Percentiles rank a stretch among this genome's conserved stretches.
These are phyloP conservation scores for Temnothorax ravouxi DNA, from an alignment of 2,888 invertebrate species.

Conservation along the genomic window DNA sequence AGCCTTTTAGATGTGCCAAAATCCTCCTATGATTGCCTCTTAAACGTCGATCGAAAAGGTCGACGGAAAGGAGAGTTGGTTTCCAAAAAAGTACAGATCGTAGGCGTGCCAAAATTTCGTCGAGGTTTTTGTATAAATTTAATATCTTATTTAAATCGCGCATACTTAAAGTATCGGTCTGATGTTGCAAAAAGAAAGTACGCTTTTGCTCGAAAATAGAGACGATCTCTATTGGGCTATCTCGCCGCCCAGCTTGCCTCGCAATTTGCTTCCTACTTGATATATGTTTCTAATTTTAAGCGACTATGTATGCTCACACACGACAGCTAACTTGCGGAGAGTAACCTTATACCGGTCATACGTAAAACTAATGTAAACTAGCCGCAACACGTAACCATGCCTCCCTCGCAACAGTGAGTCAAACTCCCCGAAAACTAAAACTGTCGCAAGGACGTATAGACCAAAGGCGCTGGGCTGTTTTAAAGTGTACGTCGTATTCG, in stretches of 20 bases:
- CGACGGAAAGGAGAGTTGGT: neutral
- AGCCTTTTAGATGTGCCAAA: constrained; percentile 41
- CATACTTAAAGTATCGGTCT: neutral
- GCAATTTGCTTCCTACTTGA: constrained; percentile 45
- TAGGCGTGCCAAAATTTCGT: neutral
- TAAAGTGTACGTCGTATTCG: constrained; percentile 42
- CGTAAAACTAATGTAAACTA: constrained; percentile 30
- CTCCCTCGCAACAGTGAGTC: constrained; percentile 46
- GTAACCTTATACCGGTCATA: constrained; percentile 28
- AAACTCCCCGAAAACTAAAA: constrained; percentile 54
- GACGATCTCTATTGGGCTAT: neutral
- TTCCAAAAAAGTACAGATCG: neutral
- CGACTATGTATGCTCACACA: neutral
- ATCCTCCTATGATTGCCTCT: constrained; percentile 32
- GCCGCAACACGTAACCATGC: constrained; percentile 40
- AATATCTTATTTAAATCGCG: neutral
- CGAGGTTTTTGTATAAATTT: neutral
- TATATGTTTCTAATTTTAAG: constrained; percentile 45
- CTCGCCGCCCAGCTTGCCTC: neutral
- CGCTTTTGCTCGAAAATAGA: constrained; percentile 20
- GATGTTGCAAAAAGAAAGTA: neutral
- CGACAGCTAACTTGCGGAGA: constrained; percentile 1
- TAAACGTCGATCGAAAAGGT: neutral
- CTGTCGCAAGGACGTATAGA: constrained; percentile 58
- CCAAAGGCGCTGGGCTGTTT: constrained; percentile 45